Evolutionary conservation across 2,113 vertebrate species (phyloP), one percentile per base, ranked within the genome.

Genomic region (Diphyllodes magnificus): DNA sequence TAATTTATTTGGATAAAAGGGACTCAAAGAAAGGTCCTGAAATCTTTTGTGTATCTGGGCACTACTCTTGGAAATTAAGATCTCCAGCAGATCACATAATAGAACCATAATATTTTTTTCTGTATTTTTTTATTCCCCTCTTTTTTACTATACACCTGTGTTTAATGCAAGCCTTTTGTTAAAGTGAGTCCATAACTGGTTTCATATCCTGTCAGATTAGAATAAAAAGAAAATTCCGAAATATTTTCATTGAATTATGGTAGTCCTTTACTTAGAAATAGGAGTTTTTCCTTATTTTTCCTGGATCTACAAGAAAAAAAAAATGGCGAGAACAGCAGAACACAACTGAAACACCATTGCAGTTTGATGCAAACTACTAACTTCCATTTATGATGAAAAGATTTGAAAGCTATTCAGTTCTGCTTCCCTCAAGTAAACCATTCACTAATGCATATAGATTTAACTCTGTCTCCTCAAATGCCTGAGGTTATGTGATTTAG

Each of bases 31-130:
- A 77, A 65, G 12, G 30, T 47, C 15, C 8, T 64, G 28, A 77
- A 77, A 49, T 64, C 7, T 39, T 13, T n/a, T 59, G 19, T 4
- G 0, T 28, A 50, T 59, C 9, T 54, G 13, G 7, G 17, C 30
- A 54, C 16, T 40, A 45, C 10, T 21, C 33, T 13, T 42, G 15
- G 10, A 80, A 77, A 83, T 54, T 0, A 70, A 61, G 5, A 63
- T 8, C 8, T 61, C 18, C 31, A 80, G 22, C 6, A 76, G 24
- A 76, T 20, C 54, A 50, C 40, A 25, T 11, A 66, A 44, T 0
- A 42, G 25, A 80, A 54, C 1, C 1, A 10, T 14, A 13, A 7
- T 1, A 19, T 13, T 42, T 31, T 47, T 39, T 4, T 11, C 16
- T 8, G 3, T 44, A 54, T 50, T 77, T 61, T 61, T 3, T 24